Evolutionary conservation across 2,797 vertebrate species (phyloP), one percentile per base, ranked within the genome.

Genomic region (Silurus aristotelis): DNA sequence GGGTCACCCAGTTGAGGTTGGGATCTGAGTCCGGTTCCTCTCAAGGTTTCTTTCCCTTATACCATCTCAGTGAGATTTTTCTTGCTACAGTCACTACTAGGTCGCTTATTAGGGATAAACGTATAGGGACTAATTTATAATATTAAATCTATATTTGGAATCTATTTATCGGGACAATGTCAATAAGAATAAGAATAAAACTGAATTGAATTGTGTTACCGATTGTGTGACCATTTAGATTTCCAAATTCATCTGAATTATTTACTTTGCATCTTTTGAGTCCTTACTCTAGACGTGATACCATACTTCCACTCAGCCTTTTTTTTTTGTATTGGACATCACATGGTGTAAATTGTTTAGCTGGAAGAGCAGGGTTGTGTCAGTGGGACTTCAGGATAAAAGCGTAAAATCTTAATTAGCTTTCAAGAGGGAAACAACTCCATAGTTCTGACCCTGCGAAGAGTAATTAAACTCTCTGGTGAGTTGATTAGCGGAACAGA

Each of bases 331-430:
- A 58, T 56, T 76, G 27, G 73, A 31, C 17, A 58, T 56, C 4
- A 15, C 52, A 58, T 25, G 17, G 27, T 58, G 15, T 9, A 58
- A 58, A 76, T 27, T 76, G 25, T 58, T 31, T 25, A 20, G 52
- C 9, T 31, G 25, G 25, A 58, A 76, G 55, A 31, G 52, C 52
- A 0, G 8, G 73, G 55, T 31, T 55, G 31, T 76, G 73, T 76
- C 73, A 76, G 9, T 48, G 43, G 70, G 70, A 52, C 20, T 48
- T 72, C 43, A 17, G 46, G 27, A 60, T 77, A 38, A 38, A 13
- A 38, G 56, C 25, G 19, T 22, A 60, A 60, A 38, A 38, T 25
- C 19, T 85, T 85, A 75, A 85, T 85, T 81, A 85, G 60, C 60
- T 66, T 85, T 81, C 84, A 64, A 73, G 68, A 81, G 25, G 46